These are phyloP conservation scores for Adrianichthys oophorus DNA, from an alignment of 2,797 vertebrate species.

Conservation along the genomic window DNA sequence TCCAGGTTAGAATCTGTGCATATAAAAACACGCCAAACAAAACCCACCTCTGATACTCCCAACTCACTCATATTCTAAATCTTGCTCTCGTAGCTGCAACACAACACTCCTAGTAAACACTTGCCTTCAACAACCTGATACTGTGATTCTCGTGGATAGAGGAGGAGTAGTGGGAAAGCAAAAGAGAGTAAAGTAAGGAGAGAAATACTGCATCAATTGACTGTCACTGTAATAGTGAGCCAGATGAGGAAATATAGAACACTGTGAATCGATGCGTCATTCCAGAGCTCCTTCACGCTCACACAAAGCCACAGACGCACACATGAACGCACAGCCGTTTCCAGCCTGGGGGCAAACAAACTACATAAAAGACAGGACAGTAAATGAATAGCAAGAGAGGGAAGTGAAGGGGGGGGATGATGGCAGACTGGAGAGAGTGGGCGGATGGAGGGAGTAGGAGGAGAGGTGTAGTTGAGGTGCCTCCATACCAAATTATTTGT, in stretches of 20 bases:
- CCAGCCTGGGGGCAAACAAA: conserved; percentile 69
- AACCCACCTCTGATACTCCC: conserved; percentile 33
- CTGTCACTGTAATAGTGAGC: conserved; percentile 70
- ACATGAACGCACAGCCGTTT: conserved; percentile 50
- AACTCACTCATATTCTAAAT: conserved; percentile 39
- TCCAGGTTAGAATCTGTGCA: conserved; percentile 28
- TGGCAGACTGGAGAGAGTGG: conserved; percentile 49
- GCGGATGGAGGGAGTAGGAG: conserved; percentile 53
- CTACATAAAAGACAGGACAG: conserved; percentile 59
- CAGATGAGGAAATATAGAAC: conserved; percentile 75
- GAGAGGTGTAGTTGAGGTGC: conserved; percentile 50
- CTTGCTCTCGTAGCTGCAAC: conserved; percentile 49
- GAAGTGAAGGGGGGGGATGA: conserved; percentile 52
- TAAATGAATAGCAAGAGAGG: conserved; percentile 64
- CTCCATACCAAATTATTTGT: conserved; percentile 64
- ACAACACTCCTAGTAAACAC: conserved; percentile 60
- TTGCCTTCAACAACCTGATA: conserved; percentile 65
- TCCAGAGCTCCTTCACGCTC: conserved; percentile 61
- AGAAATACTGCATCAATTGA: conserved; percentile 63
- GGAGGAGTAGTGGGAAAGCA: conserved; percentile 30
- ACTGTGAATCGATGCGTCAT: conserved; percentile 75
- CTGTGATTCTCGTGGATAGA: conserved; percentile 45
- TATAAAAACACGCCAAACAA: conserved; percentile 37
- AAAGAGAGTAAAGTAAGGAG: conserved; percentile 32
- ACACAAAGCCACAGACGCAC: conserved; percentile 25